A percentile compares a stretch with the other conserved stretches of the same genome.
phyloP scores from a whole-genome alignment of 2,113 vertebrate genomes.

The Azemiops feae region DNA sequence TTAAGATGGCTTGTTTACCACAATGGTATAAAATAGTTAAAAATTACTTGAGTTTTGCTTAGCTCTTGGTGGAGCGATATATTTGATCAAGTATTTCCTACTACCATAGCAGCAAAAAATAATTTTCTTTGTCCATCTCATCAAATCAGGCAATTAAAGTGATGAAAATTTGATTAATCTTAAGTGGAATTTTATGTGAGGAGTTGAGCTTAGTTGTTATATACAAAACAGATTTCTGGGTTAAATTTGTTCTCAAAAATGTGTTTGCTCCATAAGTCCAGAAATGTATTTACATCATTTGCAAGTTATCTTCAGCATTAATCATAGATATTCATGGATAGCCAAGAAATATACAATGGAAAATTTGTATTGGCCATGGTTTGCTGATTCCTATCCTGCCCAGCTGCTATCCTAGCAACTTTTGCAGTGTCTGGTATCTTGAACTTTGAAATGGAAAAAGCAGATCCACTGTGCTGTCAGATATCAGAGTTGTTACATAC shows the following conservation, averaged over 20 bases:
- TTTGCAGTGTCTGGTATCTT: not conserved
- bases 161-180: not conserved
- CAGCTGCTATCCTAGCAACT: not conserved
- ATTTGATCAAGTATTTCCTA: not conserved
- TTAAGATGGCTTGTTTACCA: not conserved
- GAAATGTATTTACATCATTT: not conserved
- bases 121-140: not conserved
- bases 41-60: not conserved
- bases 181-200: not conserved
- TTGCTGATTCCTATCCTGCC: not conserved
- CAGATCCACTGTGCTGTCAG: not conserved
- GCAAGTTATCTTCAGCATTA: not conserved
- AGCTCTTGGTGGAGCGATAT: not conserved
- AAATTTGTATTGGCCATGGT: not conserved
- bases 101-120: not conserved
- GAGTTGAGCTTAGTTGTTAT: not conserved
- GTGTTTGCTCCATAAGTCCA: not conserved
- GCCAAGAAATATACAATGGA: not conserved
- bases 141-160: not conserved
- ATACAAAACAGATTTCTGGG: not conserved
- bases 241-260: not conserved
- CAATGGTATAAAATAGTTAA: not conserved
- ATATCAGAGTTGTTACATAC: not conserved
- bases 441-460: not conserved
- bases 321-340: not conserved